Evolutionary conservation across 1,140 invertebrate genomes (phyloP), one percentile per base, ranked within the genome.

Genomic region (Schlechtendalia chinensis): DNA sequence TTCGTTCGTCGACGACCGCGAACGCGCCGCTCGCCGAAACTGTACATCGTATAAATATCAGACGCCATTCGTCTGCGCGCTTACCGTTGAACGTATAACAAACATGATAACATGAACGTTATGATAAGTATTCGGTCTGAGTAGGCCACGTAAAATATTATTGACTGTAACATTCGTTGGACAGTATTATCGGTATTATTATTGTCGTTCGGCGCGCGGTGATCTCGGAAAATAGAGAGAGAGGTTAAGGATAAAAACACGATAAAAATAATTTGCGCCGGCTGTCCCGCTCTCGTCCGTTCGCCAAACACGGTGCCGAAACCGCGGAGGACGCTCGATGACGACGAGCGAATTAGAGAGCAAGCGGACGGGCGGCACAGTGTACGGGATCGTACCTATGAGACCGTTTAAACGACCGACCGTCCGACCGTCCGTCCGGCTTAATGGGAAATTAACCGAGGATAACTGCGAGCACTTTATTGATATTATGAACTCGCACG

Each of bases 341-440:
- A 72, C 54, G 53, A 72, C 8, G 32, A 39, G 32, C 3, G 32
- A 39, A 8, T 4, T 3, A 39, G 32, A 39, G 32, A 4, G 32
- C n/a, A n/a, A n/a, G n/a, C n/a, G n/a, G n/a, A n/a, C n/a, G n/a
- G n/a, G n/a, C n/a, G n/a, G n/a, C n/a, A n/a, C n/a, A n/a, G n/a
- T n/a, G n/a, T n/a, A n/a, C n/a, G n/a, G n/a, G 32, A 39, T 39
- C 32, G 32, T 39, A n/a, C 32, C 32, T 39, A 39, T 39, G 45
- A 77, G 74, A 79, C 75, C 75, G 39, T 27, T 10, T n/a, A 63
- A 79, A 79, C 58, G 56, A 79, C 56, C 75, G 45, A 47, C 58
- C 22, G 22, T 77, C 47, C 58, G 56, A 79, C 56, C 75, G 45
- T 27, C 58, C 22, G 22, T 77, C 47, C 45, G 8, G 27, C 50